Percentiles rank a stretch among this genome's conserved stretches.
phyloP scores from a whole-genome alignment of 1,140 invertebrate genomes.

The Drosophila kurseongensis region DNA sequence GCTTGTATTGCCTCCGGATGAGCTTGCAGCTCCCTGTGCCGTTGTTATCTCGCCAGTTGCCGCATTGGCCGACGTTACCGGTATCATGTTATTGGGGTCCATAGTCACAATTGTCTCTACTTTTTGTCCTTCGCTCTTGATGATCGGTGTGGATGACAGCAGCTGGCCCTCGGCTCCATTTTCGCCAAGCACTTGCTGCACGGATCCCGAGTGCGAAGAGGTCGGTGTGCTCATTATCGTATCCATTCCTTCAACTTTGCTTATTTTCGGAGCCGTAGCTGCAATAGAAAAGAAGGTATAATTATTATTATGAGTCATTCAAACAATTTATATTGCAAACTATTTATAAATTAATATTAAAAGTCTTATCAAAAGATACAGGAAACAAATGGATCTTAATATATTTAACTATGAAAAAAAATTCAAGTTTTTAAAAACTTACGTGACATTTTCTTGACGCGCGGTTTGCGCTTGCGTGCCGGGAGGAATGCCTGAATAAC shows the following conservation, averaged over 20 bases:
- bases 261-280: constrained; percentile 80
- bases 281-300: background rate
- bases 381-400: no score
- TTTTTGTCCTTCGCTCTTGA: constrained; percentile 79
- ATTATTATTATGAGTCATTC: background rate
- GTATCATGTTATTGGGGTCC: constrained; percentile 81
- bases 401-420: no score
- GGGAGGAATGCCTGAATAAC: constrained; percentile 85
- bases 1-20: constrained; percentile 52
- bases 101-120: constrained; percentile 82
- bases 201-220: constrained; percentile 63
- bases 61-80: constrained; percentile 73
- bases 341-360: background rate
- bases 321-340: background rate
- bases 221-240: constrained; percentile 78
- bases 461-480: constrained; percentile 84
- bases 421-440: constrained; percentile 30
- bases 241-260: constrained; percentile 84
- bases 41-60: constrained; percentile 72
- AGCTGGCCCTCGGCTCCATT: constrained; percentile 73
- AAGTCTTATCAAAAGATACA: no score
- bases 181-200: constrained; percentile 72
- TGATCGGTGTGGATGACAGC: constrained; percentile 71
- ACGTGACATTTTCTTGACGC: constrained; percentile 82
- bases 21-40: constrained; percentile 55